Evolutionary conservation across 2,888 invertebrate species (phyloP).

Genomic region (Harmothoe impar): DNA sequence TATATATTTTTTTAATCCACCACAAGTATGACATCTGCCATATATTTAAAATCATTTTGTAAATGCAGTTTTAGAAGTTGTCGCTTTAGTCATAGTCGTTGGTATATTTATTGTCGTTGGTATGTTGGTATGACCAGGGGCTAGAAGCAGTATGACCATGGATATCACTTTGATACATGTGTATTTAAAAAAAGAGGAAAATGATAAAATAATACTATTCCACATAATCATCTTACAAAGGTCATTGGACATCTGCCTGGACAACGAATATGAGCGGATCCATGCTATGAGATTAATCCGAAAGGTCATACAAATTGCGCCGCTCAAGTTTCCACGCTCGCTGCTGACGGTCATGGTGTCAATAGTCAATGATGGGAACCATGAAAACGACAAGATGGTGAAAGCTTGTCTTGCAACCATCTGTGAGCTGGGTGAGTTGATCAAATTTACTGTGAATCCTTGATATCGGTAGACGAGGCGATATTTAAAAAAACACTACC

Average conservation of each 20-base stretch:
- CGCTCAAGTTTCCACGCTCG: conserved; percentile 89
- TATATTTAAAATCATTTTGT: too few relatives aligned
- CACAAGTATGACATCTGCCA: not conserved
- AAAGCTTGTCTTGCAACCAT: conserved; percentile 93
- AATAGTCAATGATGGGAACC: conserved; percentile 90
- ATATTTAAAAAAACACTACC: too few relatives aligned
- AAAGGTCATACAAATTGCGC: conserved; percentile 87
- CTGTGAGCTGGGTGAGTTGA: conserved; percentile 90
- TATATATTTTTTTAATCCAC: conserved; percentile 78
- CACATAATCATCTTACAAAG: conserved; percentile 84
- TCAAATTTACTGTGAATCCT: too few relatives aligned
- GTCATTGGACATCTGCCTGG: conserved; percentile 93
- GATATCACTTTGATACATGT: too few relatives aligned
- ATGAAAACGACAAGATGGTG: conserved; percentile 90
- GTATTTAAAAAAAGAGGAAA: too few relatives aligned
- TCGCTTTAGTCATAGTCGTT: too few relatives aligned
- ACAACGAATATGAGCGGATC: conserved; percentile 91
- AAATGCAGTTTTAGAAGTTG: too few relatives aligned
- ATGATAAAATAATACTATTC: too few relatives aligned
- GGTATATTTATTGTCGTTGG: too few relatives aligned
- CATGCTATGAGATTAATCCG: conserved; percentile 94
- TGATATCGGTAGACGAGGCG: too few relatives aligned
- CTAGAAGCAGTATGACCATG: too few relatives aligned
- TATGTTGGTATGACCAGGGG: too few relatives aligned
- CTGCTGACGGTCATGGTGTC: conserved; percentile 92